These are phyloP conservation scores for Proteles cristata DNA, from an alignment of 2,113 vertebrate species.

Conservation along the genomic window DNA sequence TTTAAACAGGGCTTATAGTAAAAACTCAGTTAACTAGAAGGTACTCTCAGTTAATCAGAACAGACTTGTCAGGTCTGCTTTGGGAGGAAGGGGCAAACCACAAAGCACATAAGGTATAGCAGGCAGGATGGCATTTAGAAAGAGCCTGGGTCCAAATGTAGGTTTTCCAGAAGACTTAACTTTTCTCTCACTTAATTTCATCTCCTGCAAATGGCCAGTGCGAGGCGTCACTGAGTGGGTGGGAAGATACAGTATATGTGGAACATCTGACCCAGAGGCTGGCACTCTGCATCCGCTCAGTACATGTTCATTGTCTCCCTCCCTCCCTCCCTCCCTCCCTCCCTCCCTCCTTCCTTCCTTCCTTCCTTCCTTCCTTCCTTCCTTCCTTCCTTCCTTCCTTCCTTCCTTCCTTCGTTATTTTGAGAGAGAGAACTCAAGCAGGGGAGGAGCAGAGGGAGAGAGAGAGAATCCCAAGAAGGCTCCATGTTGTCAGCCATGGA, in stretches of 20 bases:
- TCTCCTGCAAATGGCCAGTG: neutral
- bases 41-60: neutral
- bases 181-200: neutral
- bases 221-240: neutral
- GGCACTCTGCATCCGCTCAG: neutral
- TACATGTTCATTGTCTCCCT: neutral
- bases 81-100: neutral
- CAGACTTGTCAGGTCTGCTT: neutral
- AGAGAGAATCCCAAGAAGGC: no score
- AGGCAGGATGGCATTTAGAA: neutral
- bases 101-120: neutral
- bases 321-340: fast-evolving
- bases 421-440: no score
- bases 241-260: fast-evolving
- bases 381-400: no score
- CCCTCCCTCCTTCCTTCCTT: no score
- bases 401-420: no score
- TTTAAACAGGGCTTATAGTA: neutral
- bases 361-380: no score
- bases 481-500: no score
- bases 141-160: neutral
- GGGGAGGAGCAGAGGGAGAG: no score
- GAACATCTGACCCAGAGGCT: neutral
- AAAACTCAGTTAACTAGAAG: neutral
- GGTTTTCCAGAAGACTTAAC: neutral